These are phyloP conservation scores for Pelmatolapia mariae DNA, from an alignment of 2,113 vertebrate genomes.

Conservation along the genomic window DNA sequence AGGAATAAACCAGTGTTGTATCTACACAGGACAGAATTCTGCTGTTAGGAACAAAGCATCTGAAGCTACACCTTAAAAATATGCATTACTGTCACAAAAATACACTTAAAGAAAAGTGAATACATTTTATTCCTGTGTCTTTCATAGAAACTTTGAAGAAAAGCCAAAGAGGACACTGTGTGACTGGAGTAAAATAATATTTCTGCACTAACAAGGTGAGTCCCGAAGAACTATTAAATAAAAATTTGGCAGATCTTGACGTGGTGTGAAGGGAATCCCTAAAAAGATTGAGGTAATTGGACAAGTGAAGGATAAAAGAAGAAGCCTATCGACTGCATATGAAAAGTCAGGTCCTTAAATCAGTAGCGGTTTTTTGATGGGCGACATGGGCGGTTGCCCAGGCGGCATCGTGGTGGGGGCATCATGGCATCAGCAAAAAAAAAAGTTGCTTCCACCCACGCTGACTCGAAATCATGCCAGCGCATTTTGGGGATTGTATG, in stretches of 20 bases:
- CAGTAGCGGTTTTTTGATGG: background rate
- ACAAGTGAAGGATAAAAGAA: background rate
- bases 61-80: background rate
- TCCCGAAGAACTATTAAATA: background rate
- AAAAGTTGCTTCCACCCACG: background rate
- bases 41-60: background rate
- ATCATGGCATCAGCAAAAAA: background rate
- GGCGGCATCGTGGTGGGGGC: background rate
- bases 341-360: background rate
- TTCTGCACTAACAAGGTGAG: background rate
- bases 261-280: background rate
- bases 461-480: background rate
- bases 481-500: background rate
- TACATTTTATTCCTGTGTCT: background rate
- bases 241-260: background rate
- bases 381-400: background rate
- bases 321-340: background rate
- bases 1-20: background rate
- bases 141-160: background rate
- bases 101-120: background rate
- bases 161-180: background rate
- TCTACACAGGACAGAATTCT: background rate
- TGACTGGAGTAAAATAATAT: background rate
- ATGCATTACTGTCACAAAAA: background rate
- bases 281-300: background rate